A percentile compares a stretch with the other conserved stretches of the same genome.
Evolutionary conservation across 2,797 vertebrate genomes (phyloP).

Genomic region (Rhabdomys pumilio): DNA sequence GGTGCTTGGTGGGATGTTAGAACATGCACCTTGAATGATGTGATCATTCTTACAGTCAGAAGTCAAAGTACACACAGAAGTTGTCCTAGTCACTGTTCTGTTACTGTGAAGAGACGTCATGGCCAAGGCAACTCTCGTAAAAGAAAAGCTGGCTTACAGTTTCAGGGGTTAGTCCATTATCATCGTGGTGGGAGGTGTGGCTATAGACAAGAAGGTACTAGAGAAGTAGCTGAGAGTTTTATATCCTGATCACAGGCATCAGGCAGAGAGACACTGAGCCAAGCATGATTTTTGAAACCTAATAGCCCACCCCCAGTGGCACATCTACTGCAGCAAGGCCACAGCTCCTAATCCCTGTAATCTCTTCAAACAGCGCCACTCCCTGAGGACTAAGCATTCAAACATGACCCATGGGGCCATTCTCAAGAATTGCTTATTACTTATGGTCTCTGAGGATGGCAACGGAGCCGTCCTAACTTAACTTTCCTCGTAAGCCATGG

Average conservation of each 20-base stretch:
- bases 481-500: not conserved
- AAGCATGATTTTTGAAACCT: not conserved
- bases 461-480: not conserved
- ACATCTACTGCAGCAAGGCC: not conserved
- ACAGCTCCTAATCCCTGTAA: not conserved
- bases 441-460: not conserved
- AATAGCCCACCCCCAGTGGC: not conserved
- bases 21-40: not conserved
- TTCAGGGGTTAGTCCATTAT: not conserved
- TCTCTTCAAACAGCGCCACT: not conserved
- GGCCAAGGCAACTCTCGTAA: not conserved
- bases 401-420: not conserved
- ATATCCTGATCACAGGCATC: too few species aligned
- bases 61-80: not conserved
- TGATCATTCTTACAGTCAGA: slow-evolving; percentile 3
- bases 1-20: not conserved
- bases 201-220: not conserved
- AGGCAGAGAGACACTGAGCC: not conserved
- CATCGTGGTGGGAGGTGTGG: not conserved
- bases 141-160: not conserved
- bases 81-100: not conserved
- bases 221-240: not conserved
- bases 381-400: not conserved
- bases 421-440: not conserved
- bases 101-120: not conserved